Evolutionary conservation across 2,888 invertebrate genomes (phyloP), one percentile per base, ranked within the genome.

Genomic region (Drosophila mayaguana): DNA sequence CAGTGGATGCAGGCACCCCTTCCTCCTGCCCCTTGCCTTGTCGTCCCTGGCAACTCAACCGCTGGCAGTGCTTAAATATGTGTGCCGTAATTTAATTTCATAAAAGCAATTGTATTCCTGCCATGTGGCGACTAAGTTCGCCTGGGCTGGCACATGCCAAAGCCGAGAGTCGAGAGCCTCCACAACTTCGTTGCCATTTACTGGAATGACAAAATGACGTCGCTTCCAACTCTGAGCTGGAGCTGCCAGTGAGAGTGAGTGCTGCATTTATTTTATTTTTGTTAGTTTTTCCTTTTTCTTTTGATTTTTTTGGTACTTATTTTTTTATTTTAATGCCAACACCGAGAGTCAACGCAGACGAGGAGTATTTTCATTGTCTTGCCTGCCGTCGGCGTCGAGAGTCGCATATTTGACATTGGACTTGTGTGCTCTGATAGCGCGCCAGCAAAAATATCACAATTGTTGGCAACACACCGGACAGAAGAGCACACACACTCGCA

Each of bases 341-440:
- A 63, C 71, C 69, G 68, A 80, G 79, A 65, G 63, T 61, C 69
- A 78, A 60, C 68, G 64, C 79, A 79, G 81, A 74, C 86, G 75
- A 63, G 68, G 77, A 87, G 89, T 70, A 87, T 86, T 86, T 88
- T 84, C 84, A 88, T 88, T 88, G 86, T 86, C 86, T 86, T 86
- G 87, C 79, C 88, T 86, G 84, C 83, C 79, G 32, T 11, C 32
- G 32, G 9, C 32, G 66, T 51, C 59, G 71, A 61, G 67, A 76
- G 73, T 79, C 79, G 79, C 88, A 84, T 84, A 85, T 84, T 84
- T 86, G 86, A 86, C 89, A 86, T 86, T 86, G 86, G 84, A 86
- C 84, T 88, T 84, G 88, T 83, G 79, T 71, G 82, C 72, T 70
- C 81, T 75, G 79, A 81, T 80, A 80, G 88, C 82, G 80, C 79